These are phyloP conservation scores for Tetanocera ferruginea DNA, from an alignment of 2,888 invertebrate species.

Conservation along the genomic window DNA sequence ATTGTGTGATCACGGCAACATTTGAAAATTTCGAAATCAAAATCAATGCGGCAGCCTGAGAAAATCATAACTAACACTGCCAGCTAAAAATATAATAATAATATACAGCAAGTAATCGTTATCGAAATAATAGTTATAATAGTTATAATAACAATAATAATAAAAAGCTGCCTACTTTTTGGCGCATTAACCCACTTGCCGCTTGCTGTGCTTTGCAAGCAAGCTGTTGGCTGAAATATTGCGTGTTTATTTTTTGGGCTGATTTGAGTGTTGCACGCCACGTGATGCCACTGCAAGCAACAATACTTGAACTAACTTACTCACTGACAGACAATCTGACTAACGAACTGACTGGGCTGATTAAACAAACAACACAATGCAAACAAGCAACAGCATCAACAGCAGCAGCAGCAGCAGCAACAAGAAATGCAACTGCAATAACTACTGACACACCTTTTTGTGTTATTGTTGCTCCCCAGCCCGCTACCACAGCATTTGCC, in stretches of 20 bases:
- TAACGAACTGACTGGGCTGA: slow-evolving; percentile 13
- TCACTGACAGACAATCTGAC: background rate
- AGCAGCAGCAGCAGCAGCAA: slow-evolving; percentile 25
- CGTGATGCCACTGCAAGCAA: slow-evolving; percentile 51
- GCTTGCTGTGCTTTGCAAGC: background rate
- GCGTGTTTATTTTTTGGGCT: background rate
- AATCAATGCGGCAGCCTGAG: slow-evolving; percentile 17
- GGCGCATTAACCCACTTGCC: slow-evolving; percentile 11
- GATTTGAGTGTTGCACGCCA: slow-evolving; percentile 50
- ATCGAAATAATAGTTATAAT: background rate
- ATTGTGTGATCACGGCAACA: background rate
- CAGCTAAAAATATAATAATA: slow-evolving; percentile 1
- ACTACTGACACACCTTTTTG: slow-evolving; percentile 64
- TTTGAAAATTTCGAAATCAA: background rate
- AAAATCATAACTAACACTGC: background rate
- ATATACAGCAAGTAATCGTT: background rate
- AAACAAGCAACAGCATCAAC: slow-evolving; percentile 30
- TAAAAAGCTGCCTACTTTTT: background rate
- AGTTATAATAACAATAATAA: background rate
- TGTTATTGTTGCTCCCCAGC: slow-evolving; percentile 29
- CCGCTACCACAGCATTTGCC: background rate
- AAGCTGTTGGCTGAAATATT: background rate
- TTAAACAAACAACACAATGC: slow-evolving; percentile 5
- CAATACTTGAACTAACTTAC: no score
- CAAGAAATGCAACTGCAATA: slow-evolving; percentile 49